Conservation (phyloP, 2,888 invertebrate species). For the Lasioglossum villosulum region DNA sequence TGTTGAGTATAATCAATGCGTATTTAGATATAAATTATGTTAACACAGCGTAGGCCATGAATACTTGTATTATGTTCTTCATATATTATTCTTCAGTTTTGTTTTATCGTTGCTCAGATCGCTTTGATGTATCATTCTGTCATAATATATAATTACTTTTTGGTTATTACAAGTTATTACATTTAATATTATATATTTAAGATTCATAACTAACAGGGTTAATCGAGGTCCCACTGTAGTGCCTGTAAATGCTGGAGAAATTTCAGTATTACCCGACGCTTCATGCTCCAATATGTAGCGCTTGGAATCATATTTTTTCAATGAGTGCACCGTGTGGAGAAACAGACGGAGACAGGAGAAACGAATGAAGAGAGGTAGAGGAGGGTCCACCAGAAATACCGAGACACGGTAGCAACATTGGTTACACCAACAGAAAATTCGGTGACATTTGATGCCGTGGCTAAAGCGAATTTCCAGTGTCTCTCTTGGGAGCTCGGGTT, state of each 20-base stretch:
- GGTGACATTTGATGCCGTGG: slow-evolving; percentile 51
- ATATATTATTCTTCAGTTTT: no score
- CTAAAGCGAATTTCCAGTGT: slow-evolving; percentile 65
- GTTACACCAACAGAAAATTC: slow-evolving; percentile 58
- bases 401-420: slow-evolving; percentile 41
- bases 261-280: slow-evolving; percentile 29
- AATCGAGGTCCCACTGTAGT: no score
- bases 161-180: no score
- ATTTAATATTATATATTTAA: no score
- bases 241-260: slow-evolving; percentile 3
- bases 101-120: no score
- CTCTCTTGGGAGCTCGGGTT: slow-evolving; percentile 58
- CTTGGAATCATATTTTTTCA: slow-evolving; percentile 24
- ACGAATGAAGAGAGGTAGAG: neutral
- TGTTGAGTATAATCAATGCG: no score
- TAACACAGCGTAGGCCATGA: no score
- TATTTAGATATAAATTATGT: no score
- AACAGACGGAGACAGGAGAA: neutral
- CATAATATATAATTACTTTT: no score
- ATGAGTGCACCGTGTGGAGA: neutral
- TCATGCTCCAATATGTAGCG: neutral
- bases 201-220: no score
- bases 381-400: slow-evolving; percentile 17
- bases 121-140: no score
- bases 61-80: no score